phyloP scores from a whole-genome alignment of 1,140 invertebrate genomes.

The Ceratina australensis region DNA sequence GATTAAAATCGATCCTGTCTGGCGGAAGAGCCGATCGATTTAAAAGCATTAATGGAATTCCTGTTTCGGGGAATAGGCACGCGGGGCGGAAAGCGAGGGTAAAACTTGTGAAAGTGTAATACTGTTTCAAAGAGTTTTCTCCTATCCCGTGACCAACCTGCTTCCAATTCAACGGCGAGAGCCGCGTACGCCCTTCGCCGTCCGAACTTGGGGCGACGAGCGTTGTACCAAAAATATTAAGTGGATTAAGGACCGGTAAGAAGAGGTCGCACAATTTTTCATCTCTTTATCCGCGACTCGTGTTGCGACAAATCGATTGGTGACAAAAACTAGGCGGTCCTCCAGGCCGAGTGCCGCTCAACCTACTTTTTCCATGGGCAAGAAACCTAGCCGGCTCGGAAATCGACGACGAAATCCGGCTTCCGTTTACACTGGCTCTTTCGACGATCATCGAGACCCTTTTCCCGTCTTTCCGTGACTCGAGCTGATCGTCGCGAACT shows the following conservation, averaged over 20 bases:
- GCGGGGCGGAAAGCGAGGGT: neutral
- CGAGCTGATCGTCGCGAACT: neutral
- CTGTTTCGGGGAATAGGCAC: slow-evolving; percentile 31
- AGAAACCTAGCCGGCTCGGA: neutral
- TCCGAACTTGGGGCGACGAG: neutral
- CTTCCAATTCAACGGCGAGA: neutral
- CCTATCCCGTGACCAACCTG: neutral
- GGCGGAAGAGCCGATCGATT: slow-evolving; percentile 38
- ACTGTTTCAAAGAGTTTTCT: neutral
- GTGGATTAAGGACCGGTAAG: neutral
- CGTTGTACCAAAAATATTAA: too few species aligned
- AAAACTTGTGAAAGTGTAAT: slow-evolving; percentile 35
- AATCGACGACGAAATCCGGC: neutral
- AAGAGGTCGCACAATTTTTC: neutral
- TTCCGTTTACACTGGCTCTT: neutral
- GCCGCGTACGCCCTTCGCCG: neutral
- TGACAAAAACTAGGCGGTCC: slow-evolving; percentile 49
- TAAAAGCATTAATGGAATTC: slow-evolving; percentile 49
- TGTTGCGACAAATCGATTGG: slow-evolving; percentile 35
- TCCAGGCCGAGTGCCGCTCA: slow-evolving; percentile 37
- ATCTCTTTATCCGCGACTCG: slow-evolving; percentile 11
- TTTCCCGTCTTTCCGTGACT: neutral
- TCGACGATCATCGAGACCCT: neutral
- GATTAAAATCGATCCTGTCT: slow-evolving; percentile 39
- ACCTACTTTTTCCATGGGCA: slow-evolving; percentile 33